These are phyloP conservation scores for Serranus cabrilla DNA, from an alignment of 2,797 vertebrate species.

Conservation along the genomic window DNA sequence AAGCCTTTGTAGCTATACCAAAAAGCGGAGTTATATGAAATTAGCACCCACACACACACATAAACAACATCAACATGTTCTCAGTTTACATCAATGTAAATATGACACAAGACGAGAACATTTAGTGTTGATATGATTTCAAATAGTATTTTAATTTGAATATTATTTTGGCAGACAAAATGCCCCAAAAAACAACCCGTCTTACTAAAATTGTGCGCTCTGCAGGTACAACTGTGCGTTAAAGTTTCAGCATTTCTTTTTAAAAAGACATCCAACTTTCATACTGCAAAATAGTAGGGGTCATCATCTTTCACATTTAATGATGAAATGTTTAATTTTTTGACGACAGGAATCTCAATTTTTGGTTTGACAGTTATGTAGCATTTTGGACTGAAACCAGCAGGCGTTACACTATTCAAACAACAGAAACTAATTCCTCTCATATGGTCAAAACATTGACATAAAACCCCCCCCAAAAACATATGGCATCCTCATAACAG, in stretches of 20 bases:
- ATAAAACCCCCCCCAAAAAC: too few relatives aligned
- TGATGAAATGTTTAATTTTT: too few relatives aligned
- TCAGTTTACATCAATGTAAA: neutral
- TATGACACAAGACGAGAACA: neutral
- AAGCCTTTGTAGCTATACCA: neutral
- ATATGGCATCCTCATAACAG: neutral
- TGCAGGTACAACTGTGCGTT: too few relatives aligned
- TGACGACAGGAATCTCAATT: too few relatives aligned
- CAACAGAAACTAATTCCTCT: neutral
- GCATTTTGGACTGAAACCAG: neutral
- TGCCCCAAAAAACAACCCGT: neutral
- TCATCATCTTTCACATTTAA: too few relatives aligned
- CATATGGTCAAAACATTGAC: neutral
- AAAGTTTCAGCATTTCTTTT: too few relatives aligned
- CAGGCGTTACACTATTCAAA: neutral
- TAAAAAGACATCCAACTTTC: too few relatives aligned
- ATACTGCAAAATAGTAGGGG: too few relatives aligned
- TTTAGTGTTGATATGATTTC: constrained; percentile 3
- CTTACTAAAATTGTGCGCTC: too few relatives aligned
- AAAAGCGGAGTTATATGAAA: neutral
- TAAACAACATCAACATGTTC: neutral
- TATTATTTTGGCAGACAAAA: neutral
- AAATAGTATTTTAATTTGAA: neutral
- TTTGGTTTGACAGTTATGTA: too few relatives aligned
- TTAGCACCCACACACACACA: neutral